These are phyloP conservation scores for Chlorops oryzae DNA, from an alignment of 1,140 invertebrate species.

Conservation along the genomic window DNA sequence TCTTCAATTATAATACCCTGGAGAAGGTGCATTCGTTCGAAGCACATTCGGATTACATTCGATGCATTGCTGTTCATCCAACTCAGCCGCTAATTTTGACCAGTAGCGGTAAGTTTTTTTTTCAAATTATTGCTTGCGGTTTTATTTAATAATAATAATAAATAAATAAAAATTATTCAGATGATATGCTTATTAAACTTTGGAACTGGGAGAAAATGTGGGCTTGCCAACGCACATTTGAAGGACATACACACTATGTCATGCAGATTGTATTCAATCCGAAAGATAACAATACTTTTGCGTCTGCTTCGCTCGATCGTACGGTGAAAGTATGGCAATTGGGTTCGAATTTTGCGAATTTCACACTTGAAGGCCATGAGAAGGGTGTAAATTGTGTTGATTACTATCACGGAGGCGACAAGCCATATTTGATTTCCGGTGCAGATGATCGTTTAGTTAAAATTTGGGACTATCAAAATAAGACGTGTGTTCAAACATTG, in stretches of 20 bases:
- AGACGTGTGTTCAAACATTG: conserved; percentile 97
- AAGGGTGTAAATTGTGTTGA: conserved; percentile 99
- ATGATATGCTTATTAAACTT: conserved; percentile 98
- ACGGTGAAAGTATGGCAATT: conserved; percentile 98
- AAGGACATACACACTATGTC: conserved; percentile 98
- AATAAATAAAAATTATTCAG: conserved; percentile 16
- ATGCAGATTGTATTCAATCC: conserved; percentile 99
- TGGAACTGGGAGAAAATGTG: conserved; percentile 99
- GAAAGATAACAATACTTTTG: conserved; percentile 99
- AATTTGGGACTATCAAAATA: conserved; percentile 99
- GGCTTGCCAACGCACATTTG: conserved; percentile 94
- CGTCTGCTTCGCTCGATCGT: conserved; percentile 93
- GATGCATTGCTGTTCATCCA: conserved; percentile 95
- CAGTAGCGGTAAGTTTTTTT: conserved; percentile 81
- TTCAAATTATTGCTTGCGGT: too few species aligned
- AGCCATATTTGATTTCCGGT: conserved; percentile 98
- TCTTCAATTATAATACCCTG: conserved; percentile 98
- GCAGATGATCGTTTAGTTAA: conserved; percentile 96
- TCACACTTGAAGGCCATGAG: conserved; percentile 97
- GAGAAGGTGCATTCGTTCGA: conserved; percentile 94
- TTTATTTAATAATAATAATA: not conserved
- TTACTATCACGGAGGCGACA: conserved; percentile 99
- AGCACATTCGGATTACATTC: conserved; percentile 96
- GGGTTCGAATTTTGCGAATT: conserved; percentile 94
- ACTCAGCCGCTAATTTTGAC: conserved; percentile 95